Conservation (phyloP, 1,140 invertebrate species). For the Musca domestica region DNA sequence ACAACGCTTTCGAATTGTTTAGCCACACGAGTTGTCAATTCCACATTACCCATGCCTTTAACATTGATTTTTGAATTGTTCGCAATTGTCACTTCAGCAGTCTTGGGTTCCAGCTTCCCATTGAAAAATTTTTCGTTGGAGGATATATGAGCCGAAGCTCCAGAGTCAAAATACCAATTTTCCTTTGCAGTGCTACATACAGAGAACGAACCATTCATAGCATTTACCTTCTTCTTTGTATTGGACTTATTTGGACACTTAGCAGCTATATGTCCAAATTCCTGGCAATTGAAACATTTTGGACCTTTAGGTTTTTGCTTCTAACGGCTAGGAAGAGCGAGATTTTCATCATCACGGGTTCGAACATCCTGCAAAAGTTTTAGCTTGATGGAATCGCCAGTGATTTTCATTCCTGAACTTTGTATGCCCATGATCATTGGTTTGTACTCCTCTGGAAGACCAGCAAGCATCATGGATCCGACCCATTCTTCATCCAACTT, state of each 20-base stretch:
- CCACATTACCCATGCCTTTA: not conserved
- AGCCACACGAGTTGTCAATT: not conserved
- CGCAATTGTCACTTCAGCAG: not conserved
- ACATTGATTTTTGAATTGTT: not conserved
- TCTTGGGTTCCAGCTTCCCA: not conserved
- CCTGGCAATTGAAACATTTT: not conserved
- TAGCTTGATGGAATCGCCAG: too few relatives aligned
- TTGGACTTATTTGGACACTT: not conserved
- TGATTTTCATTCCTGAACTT: too few relatives aligned
- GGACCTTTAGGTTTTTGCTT: too few relatives aligned
- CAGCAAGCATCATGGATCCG: slow-evolving; percentile 43
- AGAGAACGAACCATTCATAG: not conserved
- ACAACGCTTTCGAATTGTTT: too few relatives aligned
- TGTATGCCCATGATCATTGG: slow-evolving; percentile 51
- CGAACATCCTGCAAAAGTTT: too few relatives aligned
- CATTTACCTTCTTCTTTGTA: not conserved
- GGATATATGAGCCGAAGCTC: not conserved
- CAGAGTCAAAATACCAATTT: slow-evolving; percentile 4
- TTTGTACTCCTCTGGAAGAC: slow-evolving; percentile 41
- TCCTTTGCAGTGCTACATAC: not conserved
- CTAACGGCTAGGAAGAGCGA: too few relatives aligned
- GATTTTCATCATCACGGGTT: too few relatives aligned
- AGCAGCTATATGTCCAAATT: not conserved
- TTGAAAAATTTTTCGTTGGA: not conserved
- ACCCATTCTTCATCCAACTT: slow-evolving; percentile 44